These are phyloP conservation scores for Zophobas atratus DNA, from an alignment of 1,140 invertebrate genomes.

Conservation along the genomic window DNA sequence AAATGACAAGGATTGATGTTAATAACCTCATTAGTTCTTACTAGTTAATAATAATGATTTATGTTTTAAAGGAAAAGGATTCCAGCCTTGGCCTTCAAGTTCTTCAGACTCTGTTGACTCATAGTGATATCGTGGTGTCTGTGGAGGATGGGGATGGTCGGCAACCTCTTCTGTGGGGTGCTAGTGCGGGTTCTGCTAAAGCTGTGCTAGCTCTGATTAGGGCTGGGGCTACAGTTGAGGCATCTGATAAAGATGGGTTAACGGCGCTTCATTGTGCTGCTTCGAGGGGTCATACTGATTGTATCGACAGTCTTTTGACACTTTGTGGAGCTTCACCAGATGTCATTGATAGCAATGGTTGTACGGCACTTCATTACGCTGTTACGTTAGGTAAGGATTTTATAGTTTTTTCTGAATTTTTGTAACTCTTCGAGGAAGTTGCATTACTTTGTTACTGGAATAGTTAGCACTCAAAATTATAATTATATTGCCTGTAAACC, in stretches of 20 bases:
- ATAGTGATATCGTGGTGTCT: constrained; percentile 84
- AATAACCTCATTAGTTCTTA: too few species aligned
- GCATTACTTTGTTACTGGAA: not conserved
- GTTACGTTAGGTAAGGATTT: constrained; percentile 79
- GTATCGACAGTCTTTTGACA: constrained; percentile 91
- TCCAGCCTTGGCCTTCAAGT: constrained; percentile 82
- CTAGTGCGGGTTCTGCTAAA: constrained; percentile 94
- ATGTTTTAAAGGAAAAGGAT: constrained; percentile 62
- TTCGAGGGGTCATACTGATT: constrained; percentile 93
- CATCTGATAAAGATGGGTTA: constrained; percentile 86
- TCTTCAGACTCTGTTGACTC: constrained; percentile 85
- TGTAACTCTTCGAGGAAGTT: not conserved
- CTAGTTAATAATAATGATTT: too few species aligned
- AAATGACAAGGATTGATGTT: too few species aligned
- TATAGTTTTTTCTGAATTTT: not conserved
- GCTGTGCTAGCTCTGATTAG: constrained; percentile 90
- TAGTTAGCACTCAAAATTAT: too few species aligned
- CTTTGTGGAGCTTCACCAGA: constrained; percentile 91
- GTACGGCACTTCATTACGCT: constrained; percentile 96
- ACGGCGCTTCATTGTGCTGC: constrained; percentile 97
- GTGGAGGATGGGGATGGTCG: constrained; percentile 92
- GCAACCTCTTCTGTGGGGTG: constrained; percentile 96
- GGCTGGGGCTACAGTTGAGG: constrained; percentile 85
- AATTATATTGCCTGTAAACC: too few species aligned
- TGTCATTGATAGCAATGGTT: constrained; percentile 90